Conservation (phyloP, 1,140 invertebrate species). For the Adelges cooleyi region DNA sequence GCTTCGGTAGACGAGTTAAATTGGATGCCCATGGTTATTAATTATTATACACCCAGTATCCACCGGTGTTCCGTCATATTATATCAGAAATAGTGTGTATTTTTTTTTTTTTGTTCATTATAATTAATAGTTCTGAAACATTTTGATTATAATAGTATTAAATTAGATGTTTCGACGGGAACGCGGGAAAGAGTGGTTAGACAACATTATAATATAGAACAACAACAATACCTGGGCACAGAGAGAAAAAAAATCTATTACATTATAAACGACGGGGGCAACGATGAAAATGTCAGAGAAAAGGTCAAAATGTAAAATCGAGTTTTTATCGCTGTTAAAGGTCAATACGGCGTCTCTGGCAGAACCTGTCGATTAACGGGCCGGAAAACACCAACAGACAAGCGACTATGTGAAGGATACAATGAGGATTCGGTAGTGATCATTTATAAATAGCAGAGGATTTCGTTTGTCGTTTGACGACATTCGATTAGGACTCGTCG, state of each 20-base stretch:
- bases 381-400: not conserved
- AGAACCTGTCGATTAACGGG: not conserved
- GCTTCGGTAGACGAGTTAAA: too few species aligned
- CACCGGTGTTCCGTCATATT: too few species aligned
- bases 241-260: constrained; percentile 3
- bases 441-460: too few species aligned
- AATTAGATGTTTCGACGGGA: too few species aligned
- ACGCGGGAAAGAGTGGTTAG: not conserved
- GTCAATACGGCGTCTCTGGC: not conserved
- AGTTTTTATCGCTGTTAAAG: constrained; percentile 22
- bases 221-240: not conserved
- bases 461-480: too few species aligned
- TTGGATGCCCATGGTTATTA: too few species aligned
- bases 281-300: constrained; percentile 19
- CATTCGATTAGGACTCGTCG: too few species aligned
- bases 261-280: not conserved
- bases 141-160: too few species aligned
- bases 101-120: constrained; percentile 7
- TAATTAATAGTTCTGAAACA: not conserved
- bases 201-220: not conserved
- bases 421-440: too few species aligned
- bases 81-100: not conserved
- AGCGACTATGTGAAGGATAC: too few species aligned
- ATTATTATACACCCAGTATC: too few species aligned
- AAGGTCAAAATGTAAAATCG: constrained; percentile 17